phyloP scores from a whole-genome alignment of 2,113 vertebrate genomes.

The Chiloscyllium plagiosum region DNA sequence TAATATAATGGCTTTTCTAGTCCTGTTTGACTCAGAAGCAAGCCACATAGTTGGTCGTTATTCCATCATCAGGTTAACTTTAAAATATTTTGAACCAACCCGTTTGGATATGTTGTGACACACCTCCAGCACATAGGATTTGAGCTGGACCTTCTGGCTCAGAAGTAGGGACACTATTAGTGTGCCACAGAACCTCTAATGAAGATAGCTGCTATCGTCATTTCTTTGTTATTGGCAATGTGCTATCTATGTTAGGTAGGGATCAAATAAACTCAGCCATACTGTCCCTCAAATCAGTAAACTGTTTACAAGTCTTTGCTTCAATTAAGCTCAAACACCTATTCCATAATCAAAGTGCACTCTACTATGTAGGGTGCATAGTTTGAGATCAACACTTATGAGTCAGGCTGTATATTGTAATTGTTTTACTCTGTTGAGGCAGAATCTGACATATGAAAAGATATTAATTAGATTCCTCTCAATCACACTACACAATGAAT shows the following conservation, averaged over 20 bases:
- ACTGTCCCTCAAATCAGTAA: background rate
- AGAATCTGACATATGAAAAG: slow-evolving; percentile 17
- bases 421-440: background rate
- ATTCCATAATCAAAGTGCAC: background rate
- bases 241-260: background rate
- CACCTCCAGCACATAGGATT: too few relatives aligned
- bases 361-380: background rate
- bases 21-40: background rate
- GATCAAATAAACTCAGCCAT: background rate
- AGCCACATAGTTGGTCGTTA: background rate
- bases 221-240: background rate
- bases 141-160: too few relatives aligned
- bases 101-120: too few relatives aligned
- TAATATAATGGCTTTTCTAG: background rate
- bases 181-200: too few relatives aligned
- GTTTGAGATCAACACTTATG: background rate
- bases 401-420: background rate
- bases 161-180: too few relatives aligned
- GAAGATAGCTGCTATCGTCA: background rate
- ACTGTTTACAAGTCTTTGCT: background rate
- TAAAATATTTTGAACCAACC: too few relatives aligned
- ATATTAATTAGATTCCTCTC: slow-evolving; percentile 18
- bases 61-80: background rate
- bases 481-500: background rate
- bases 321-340: background rate